Base-by-base conservation (phyloP, 2,797 vertebrate genomes). In the Tenualosa thibaudeaui region DNA sequence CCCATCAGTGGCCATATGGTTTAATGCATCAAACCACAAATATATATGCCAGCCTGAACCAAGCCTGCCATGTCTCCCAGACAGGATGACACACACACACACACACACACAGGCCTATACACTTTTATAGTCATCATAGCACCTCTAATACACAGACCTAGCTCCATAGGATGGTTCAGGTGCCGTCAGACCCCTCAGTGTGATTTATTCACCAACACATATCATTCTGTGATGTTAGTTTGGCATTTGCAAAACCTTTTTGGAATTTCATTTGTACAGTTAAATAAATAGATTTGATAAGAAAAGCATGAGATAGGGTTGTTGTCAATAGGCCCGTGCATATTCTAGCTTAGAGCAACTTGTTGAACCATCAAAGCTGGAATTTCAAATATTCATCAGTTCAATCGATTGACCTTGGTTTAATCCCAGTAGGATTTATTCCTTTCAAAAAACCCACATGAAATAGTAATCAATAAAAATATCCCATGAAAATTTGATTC, bases 241-340 rank as follows among this genome's bases (percentile, higher is more conserved):
- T 71, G 65, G 17, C 65, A 71, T 71, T 37, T 71, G 65, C 13
- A 5, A 31, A 40, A 40, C 12, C 26, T 71, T 17, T 4, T 37
- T 37, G 13, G 13, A 71, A 71, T 71, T 71, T 31, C 65, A 31
- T 40, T 13, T 71, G 17, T 71, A 6, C 26, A 71, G 65, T 22
- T 15, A 31, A 71, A 68, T 3, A 37, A 58, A 60, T 1, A 60
- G 24, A n/a, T 75, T 75, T 75, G 3, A 75, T 15, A 40, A 7
- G 13, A 40, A 43, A 46, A 78, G 3, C 46, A 15, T 78, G 71
- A 78, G 19, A 19, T n/a, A 19, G 7, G 26, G 71, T 7, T 40
- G 40, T 40, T 78, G 71, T 78, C 40, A 46, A 78, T 78, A 78
- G 71, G 71, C 71, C 40, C 43, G 71, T 22, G 17, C 37, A 46